phyloP scores from a whole-genome alignment of 30 jellyfish, hydroid and myxozoan species.

The Chrysaora quinquecirrha region DNA sequence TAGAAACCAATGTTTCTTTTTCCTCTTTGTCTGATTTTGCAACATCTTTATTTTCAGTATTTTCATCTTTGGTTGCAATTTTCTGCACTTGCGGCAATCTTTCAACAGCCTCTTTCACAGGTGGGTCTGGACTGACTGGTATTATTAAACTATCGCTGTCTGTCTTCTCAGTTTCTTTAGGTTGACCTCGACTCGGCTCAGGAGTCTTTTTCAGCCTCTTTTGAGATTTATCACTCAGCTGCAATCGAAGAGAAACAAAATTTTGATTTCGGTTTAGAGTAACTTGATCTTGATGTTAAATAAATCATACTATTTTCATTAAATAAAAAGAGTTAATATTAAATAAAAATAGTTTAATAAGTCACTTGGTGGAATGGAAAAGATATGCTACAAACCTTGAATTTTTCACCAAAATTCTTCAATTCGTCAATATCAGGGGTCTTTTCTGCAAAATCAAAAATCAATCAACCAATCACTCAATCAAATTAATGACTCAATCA shows the following conservation, averaged over 20 bases:
- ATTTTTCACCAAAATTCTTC: constrained; percentile 12
- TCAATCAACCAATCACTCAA: too few relatives aligned
- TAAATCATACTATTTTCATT: too few relatives aligned
- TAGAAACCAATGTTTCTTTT: too few relatives aligned
- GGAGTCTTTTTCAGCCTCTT: neutral
- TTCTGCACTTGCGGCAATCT: neutral
- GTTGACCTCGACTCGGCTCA: neutral
- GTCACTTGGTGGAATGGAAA: too few relatives aligned
- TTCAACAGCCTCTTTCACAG: constrained; percentile 1
- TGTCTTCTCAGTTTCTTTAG: constrained; percentile 4
- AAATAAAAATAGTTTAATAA: too few relatives aligned
- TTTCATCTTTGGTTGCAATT: constrained; percentile 2
- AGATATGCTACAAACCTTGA: constrained; percentile 10
- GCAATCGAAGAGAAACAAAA: too few relatives aligned
- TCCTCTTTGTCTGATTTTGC: neutral
- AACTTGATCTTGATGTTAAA: too few relatives aligned
- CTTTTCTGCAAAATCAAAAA: neutral
- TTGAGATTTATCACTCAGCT: neutral
- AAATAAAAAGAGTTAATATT: too few relatives aligned
- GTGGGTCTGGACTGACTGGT: constrained; percentile 56
- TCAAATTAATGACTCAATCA: too few relatives aligned
- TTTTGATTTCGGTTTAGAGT: too few relatives aligned
- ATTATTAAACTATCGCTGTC: constrained; percentile 14
- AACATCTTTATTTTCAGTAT: neutral
- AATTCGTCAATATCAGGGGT: constrained; percentile 8